phyloP scores from a whole-genome alignment of 2,113 vertebrate species.

The Triplophysa tibetana region DNA sequence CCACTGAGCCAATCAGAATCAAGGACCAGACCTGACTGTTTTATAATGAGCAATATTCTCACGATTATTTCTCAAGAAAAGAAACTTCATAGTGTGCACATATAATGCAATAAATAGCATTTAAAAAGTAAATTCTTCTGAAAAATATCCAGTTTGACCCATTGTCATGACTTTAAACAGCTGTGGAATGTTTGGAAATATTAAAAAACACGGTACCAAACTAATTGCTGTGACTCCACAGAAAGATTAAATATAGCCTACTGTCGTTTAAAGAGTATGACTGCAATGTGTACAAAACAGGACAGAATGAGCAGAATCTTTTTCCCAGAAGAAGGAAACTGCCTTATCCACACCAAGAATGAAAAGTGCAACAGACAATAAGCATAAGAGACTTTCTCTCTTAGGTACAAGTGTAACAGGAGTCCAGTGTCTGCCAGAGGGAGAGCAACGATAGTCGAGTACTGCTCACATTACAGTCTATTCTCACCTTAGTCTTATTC shows the following conservation, averaged over 20 bases:
- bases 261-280: not conserved
- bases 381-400: conserved; percentile 22
- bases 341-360: not conserved
- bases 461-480: conserved; percentile 44
- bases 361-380: conserved; percentile 21
- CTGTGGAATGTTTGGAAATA: conserved; percentile 16
- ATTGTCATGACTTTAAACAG: not conserved
- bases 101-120: too few species aligned
- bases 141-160: not conserved
- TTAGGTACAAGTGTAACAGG: conserved; percentile 22
- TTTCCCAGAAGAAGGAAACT: not conserved
- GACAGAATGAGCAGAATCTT: not conserved
- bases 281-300: not conserved
- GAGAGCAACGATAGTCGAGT: conserved; percentile 12
- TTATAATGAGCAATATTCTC: too few species aligned
- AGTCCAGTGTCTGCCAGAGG: conserved; percentile 17
- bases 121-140: too few species aligned
- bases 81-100: too few species aligned
- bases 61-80: too few species aligned
- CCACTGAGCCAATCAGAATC: too few species aligned
- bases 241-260: not conserved
- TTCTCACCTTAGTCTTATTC: conserved; percentile 10
- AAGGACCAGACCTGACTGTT: too few species aligned
- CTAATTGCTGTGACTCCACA: not conserved
- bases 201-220: not conserved